Base-by-base conservation (phyloP, 1,140 invertebrate species). In the Cydia splendana region DNA sequence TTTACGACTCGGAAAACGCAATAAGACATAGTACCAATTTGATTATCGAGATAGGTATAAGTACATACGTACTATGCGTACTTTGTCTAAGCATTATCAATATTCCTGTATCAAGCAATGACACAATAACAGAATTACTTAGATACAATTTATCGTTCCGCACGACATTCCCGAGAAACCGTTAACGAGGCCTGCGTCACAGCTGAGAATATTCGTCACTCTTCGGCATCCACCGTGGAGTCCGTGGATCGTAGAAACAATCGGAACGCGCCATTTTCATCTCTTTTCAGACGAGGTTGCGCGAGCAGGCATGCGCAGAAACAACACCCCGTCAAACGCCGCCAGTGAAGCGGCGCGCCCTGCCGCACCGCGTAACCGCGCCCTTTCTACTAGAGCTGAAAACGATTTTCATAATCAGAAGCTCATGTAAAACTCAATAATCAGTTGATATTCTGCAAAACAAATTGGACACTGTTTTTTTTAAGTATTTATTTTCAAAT, bases 221-320 rank as follows among this genome's bases (percentile, higher is more conserved):
- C 80, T 84, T 89, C 87, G 89, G 78, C 77, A 77, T 76, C 75
- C 53, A 65, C 86, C 84, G 83, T 77, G 80, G 76, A 80, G 65
- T 45, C 86, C 84, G 83, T 77, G 80, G 76, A 80, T 69, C 51
- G 42, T 69, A 24, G 76, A 10, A 12, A 30, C 48, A 67, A 74
- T 83, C 86, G 85, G 82, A 74, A 45, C 76, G 74, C 80, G 78
- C 76, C 80, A 79, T 80, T 86, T 86, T 83, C 82, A 78, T 84
- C 84, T 78, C 80, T 80, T 80, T 83, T 80, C 79, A 80, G 77
- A 74, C 82, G 88, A 88, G 81, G 84, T 80, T 90, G 87, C 88
- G 87, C 87, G 88, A 82, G 76, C 81, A 84, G 79, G 80, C 88
- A 90, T 92, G 90, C 89, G 90, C 90, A 92, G 82, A 84, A 83